Evolutionary conservation across 2,888 invertebrate species (phyloP), one percentile per base, ranked within the genome.

Genomic region (Platycheirus albimanus): DNA sequence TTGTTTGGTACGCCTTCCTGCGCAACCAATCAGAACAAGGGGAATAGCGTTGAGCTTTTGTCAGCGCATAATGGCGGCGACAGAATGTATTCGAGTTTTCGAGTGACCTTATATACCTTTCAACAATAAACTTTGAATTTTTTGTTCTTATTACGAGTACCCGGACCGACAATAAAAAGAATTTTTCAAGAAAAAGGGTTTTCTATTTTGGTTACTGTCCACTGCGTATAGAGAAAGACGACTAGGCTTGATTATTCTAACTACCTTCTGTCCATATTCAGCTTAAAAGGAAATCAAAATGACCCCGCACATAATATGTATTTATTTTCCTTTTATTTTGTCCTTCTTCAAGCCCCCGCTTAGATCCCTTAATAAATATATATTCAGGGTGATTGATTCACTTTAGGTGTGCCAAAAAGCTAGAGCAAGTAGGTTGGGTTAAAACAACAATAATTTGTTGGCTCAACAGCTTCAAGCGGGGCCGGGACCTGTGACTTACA

Each of bases 1-100:
- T 24, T 1, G 7, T 20, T 7, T 19, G 52, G 30, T 75, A 85
- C 86, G 81, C 86, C 87, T 43, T 6, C 15, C 45, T 85, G 84
- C 79, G 80, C 85, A 86, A 79, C 87, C 87, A 87, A 87, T 87
- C 85, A 86, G 77, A 86, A 86, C 85, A 28, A 87, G 87, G 87
- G 86, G 86, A 86, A 87, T 86, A 72, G 8, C 7, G 30, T 24
- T 63, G 58, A 83, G 81, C 81, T 83, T 83, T 81, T 52, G 43
- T 15, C 36, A 77, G 64, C 66, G 45, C 81, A 81, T 81, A 54
- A 83, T 83, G 81, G 81, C 81, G 77, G 80, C 75, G 1, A 8
- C 19, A n/a, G n/a, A n/a, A n/a, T n/a, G n/a, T n/a, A n/a, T n/a
- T n/a, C n/a, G n/a, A n/a, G n/a, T n/a, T n/a, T n/a, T n/a, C 36